Evolutionary conservation across 1,140 invertebrate genomes (phyloP).

Genomic region (Paraescarpia echinospica): DNA sequence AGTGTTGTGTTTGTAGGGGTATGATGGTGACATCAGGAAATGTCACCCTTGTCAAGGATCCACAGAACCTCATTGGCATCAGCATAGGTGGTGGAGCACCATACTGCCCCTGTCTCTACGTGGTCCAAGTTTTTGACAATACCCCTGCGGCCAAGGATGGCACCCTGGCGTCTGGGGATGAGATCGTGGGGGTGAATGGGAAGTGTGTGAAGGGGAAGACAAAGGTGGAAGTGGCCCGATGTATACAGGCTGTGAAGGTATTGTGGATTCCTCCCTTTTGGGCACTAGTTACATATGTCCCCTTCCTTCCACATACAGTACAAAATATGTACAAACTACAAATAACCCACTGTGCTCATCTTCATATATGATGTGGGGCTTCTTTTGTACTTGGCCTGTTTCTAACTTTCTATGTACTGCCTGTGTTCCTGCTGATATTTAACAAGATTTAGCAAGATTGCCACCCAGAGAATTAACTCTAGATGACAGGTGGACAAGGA

Average conservation of each 20-base stretch:
- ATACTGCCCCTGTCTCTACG: slow-evolving; percentile 94
- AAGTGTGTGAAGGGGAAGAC: slow-evolving; percentile 92
- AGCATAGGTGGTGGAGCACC: slow-evolving; percentile 93
- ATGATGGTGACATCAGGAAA: slow-evolving; percentile 97
- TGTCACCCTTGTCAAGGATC: slow-evolving; percentile 87
- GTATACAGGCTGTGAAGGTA: slow-evolving; percentile 90
- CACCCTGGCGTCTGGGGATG: slow-evolving; percentile 92
- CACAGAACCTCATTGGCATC: slow-evolving; percentile 94
- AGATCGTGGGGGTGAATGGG: slow-evolving; percentile 90
- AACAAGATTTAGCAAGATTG: no score
- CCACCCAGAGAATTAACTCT: no score
- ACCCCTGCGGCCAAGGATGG: slow-evolving; percentile 77
- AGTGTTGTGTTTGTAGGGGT: slow-evolving; percentile 68
- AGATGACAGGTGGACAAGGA: no score
- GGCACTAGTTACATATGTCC: not conserved
- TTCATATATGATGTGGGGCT: not conserved
- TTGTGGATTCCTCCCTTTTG: not conserved
- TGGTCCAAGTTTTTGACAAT: slow-evolving; percentile 97
- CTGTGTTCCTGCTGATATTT: no score
- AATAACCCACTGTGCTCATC: no score
- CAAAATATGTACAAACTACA: no score
- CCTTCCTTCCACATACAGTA: not conserved
- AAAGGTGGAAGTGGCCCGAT: slow-evolving; percentile 96
- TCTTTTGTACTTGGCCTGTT: no score
- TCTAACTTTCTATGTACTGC: no score